phyloP scores from a whole-genome alignment of 2,797 vertebrate species.

The Hippocampus kuda region DNA sequence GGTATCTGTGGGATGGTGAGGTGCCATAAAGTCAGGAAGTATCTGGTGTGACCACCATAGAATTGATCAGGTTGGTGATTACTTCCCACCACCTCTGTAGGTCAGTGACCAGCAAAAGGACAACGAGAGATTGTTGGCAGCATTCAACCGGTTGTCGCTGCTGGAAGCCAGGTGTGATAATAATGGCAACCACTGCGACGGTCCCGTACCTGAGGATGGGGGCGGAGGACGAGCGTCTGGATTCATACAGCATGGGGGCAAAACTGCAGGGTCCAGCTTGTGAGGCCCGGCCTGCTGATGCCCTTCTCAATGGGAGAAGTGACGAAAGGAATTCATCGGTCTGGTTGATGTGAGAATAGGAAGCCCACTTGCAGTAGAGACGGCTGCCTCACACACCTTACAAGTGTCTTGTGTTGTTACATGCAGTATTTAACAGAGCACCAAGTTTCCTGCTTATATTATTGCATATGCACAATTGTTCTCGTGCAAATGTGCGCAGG shows the following conservation, averaged over 20 bases:
- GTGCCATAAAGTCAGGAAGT: background rate
- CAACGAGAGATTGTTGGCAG: conserved; percentile 67
- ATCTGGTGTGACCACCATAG: background rate
- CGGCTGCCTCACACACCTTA: conserved; percentile 11
- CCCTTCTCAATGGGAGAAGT: conserved; percentile 12
- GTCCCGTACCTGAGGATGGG: conserved; percentile 25
- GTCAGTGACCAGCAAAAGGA: conserved; percentile 65
- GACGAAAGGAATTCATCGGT: conserved; percentile 22
- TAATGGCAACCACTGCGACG: conserved; percentile 41
- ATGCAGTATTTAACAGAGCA: conserved; percentile 21
- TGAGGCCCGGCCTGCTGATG: conserved; percentile 32
- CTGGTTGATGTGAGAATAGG: conserved; percentile 9
- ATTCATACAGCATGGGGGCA: conserved; percentile 41
- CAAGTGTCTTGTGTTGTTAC: conserved; percentile 15
- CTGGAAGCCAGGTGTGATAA: conserved; percentile 37
- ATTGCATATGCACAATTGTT: conserved; percentile 21
- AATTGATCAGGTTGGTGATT: background rate
- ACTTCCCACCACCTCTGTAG: conserved; percentile 31
- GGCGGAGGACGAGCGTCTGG: conserved; percentile 31
- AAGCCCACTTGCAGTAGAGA: conserved; percentile 12
- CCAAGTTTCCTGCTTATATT: conserved; percentile 25
- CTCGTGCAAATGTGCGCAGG: conserved; percentile 16
- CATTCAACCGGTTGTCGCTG: conserved; percentile 46
- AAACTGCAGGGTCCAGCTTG: conserved; percentile 50
- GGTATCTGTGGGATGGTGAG: background rate